phyloP scores from a whole-genome alignment of 2,113 vertebrate species.

The Geococcyx californianus region DNA sequence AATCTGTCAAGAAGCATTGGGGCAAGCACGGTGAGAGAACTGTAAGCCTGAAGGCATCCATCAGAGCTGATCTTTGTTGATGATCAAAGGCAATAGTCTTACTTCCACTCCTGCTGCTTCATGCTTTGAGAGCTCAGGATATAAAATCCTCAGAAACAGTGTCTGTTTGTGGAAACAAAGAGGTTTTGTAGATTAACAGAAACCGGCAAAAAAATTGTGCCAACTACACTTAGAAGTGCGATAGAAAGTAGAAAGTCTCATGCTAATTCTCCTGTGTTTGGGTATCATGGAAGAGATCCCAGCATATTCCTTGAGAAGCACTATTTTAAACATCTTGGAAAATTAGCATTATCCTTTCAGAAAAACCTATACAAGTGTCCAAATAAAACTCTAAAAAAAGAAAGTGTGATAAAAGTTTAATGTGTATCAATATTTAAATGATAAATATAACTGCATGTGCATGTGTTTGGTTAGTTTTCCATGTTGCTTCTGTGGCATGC shows the following conservation, averaged over 20 bases:
- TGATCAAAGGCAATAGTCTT: neutral
- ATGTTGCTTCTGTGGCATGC: no score
- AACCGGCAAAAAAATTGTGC: neutral
- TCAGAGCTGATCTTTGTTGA: neutral
- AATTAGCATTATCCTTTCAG: neutral
- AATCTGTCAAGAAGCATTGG: neutral
- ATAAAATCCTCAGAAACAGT: neutral
- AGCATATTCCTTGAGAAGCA: neutral
- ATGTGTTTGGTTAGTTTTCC: neutral
- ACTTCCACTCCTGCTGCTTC: neutral
- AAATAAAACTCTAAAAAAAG: neutral
- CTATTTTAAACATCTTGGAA: neutral
- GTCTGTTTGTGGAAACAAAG: neutral
- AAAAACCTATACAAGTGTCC: neutral
- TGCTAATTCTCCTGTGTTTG: neutral
- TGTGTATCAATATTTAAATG: neutral
- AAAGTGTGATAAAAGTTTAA: neutral
- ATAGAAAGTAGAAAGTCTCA: neutral
- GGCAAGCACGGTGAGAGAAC: neutral
- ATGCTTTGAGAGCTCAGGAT: neutral
- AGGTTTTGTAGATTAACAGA: neutral
- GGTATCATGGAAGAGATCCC: neutral
- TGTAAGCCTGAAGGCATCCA: neutral
- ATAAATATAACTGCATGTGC: neutral
- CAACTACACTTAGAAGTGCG: neutral